A percentile compares a stretch with the other conserved stretches of the same genome.
Evolutionary conservation across 1,140 invertebrate genomes (phyloP).

Genomic region (Philopotamus ludificatus): DNA sequence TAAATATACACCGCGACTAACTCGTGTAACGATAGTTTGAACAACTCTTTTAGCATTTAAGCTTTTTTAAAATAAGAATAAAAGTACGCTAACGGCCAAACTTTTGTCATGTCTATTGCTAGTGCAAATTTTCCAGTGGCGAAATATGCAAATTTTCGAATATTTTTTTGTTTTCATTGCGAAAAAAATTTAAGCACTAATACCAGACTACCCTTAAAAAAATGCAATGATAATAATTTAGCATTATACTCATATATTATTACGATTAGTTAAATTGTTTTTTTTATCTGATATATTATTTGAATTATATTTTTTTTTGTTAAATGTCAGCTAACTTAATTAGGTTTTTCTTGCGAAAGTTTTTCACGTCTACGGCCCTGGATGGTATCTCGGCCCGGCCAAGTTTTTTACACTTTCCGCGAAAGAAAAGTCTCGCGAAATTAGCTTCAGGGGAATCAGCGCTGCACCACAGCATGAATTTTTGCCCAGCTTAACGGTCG

Average conservation of each 20-base stretch:
- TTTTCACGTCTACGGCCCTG: not conserved
- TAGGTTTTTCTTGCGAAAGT: not conserved
- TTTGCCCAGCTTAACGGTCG: slow-evolving; percentile 37
- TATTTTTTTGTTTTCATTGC: no score
- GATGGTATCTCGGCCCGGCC: slow-evolving; percentile 10
- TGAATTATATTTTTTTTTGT: not conserved
- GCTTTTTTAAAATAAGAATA: slow-evolving; percentile 9
- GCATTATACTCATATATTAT: no score
- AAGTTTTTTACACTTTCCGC: slow-evolving; percentile 35
- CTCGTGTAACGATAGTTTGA: slow-evolving; percentile 41
- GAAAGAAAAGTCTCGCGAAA: slow-evolving; percentile 22
- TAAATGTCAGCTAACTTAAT: slow-evolving; percentile 2
- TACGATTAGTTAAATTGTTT: no score
- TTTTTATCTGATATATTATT: not conserved
- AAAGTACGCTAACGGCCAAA: slow-evolving; percentile 26
- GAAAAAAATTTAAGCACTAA: not conserved
- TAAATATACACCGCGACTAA: slow-evolving; percentile 38
- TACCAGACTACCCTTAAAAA: no score
- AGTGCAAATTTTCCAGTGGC: slow-evolving; percentile 15
- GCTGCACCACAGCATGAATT: slow-evolving; percentile 26
- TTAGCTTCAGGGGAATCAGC: slow-evolving; percentile 37
- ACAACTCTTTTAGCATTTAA: slow-evolving; percentile 33
- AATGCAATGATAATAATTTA: no score
- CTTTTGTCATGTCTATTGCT: slow-evolving; percentile 34
- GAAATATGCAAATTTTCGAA: not conserved